Base-by-base conservation (phyloP, 2,113 vertebrate species). In the Lonchura striata region DNA sequence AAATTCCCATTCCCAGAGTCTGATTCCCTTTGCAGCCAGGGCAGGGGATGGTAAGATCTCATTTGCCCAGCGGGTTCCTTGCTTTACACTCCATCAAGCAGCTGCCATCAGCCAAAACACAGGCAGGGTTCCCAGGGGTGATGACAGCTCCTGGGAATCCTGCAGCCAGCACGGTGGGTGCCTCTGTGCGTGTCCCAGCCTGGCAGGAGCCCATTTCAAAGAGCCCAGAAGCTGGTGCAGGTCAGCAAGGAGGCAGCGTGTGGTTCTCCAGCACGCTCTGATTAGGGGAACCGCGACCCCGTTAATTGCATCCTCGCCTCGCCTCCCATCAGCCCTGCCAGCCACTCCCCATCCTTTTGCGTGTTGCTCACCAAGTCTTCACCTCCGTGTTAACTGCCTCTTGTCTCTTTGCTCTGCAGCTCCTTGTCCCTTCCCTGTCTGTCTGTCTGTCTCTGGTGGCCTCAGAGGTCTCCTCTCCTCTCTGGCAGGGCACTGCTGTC, bases 41-140 rank as follows among this genome's bases (percentile, higher is more conserved):
- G 7, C 46, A 46, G 89, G 61, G 69, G 61, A 41, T 0, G 2
- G 7, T 23, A 19, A 68, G 12, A 71, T 11, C 1, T 0, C 49
- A 6, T 72, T 87, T 50, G 15, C 77, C 37, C 88, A 86, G 91
- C 1, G 3, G 68, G n/a, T 57, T 25, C 44, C 52, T 31, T 44
- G 37, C 68, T 92, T 57, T 49, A 15, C 22, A 8, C 15, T 35
- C 53, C 8, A 13, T 54, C 81, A 30, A 53, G 49, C 0, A 39
- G 65, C 49, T 91, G 74, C 64, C 86, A 27, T n/a, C 74, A 27
- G 81, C 84, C 87, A 65, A 85, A 91, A 88, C 75, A 37, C 87
- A 76, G 1, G 0, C 13, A 24, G 57, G 39, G 70, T 4, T 77
- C 91, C 72, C n/a, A 81, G 91, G 65, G 61, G 41, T 78, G 28